Conservation (phyloP, 2,888 invertebrate genomes). For the Temnothorax unifasciatus region DNA sequence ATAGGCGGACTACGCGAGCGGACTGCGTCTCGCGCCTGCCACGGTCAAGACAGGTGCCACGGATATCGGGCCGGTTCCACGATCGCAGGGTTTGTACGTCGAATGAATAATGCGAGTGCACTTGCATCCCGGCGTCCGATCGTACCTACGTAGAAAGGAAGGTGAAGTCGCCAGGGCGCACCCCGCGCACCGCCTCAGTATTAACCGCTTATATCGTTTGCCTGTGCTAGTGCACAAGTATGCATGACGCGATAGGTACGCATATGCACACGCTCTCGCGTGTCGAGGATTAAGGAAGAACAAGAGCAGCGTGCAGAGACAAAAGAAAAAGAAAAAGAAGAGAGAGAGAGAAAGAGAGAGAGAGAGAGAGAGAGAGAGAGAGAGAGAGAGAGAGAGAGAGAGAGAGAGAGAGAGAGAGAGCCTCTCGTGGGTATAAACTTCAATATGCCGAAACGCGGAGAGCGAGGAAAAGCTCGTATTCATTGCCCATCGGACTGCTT, state of each 20-base stretch:
- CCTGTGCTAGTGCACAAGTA: conserved; percentile 27
- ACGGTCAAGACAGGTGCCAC: conserved; percentile 69
- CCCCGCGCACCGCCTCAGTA: conserved; percentile 22
- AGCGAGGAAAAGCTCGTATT: conserved; percentile 61
- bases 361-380: conserved; percentile 35
- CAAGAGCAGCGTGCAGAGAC: background rate
- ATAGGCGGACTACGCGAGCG: conserved; percentile 58
- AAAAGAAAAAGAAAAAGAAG: background rate
- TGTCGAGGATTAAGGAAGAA: background rate
- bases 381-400: background rate
- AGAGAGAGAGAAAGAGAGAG: background rate
- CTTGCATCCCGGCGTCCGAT: conserved; percentile 58
- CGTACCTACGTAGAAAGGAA: conserved; percentile 43
- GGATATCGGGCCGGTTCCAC: conserved; percentile 61
- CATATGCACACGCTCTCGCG: background rate
- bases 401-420: conserved; percentile 17
- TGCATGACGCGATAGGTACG: conserved; percentile 3
- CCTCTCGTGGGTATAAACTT: conserved; percentile 38
- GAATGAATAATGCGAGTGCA: conserved; percentile 70
- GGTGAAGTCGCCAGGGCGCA: conserved; percentile 41
- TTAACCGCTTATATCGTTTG: conserved; percentile 39
- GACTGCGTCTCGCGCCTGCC: conserved; percentile 58
- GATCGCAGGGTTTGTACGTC: conserved; percentile 61
- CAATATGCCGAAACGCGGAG: conserved; percentile 28
- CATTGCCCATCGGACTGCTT: conserved; percentile 70